Conservation (phyloP, 1,140 invertebrate species). For the Daktulosphaira vitifoliae region DNA sequence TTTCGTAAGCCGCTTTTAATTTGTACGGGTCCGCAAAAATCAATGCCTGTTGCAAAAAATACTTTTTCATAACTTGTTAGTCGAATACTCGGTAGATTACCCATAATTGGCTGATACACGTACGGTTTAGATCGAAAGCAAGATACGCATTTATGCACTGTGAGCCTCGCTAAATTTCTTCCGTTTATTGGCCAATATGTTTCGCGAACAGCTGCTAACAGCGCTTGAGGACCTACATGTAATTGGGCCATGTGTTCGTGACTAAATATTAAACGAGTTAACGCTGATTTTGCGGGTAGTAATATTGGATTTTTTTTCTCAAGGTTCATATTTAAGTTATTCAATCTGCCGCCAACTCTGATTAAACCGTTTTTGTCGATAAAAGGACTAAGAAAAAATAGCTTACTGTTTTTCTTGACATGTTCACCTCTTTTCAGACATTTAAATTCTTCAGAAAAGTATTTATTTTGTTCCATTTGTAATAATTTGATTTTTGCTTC, state of each 20-base stretch:
- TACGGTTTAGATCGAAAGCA: too few relatives aligned
- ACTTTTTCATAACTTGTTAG: too few relatives aligned
- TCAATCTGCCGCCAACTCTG: slow-evolving; percentile 34
- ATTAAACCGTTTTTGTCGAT: slow-evolving; percentile 32
- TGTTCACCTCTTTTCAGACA: too few relatives aligned
- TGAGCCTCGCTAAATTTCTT: too few relatives aligned
- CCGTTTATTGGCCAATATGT: neutral
- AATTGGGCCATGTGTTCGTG: neutral
- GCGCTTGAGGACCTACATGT: neutral
- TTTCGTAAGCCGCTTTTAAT: neutral
- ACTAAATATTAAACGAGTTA: neutral
- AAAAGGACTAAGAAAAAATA: slow-evolving; percentile 16
- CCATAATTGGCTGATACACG: too few relatives aligned
- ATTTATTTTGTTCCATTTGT: too few relatives aligned
- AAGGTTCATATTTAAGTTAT: slow-evolving; percentile 11
- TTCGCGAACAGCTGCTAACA: neutral
- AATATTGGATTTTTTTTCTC: slow-evolving; percentile 35
- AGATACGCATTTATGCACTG: too few relatives aligned
- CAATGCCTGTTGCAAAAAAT: neutral
- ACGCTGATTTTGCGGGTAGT: slow-evolving; percentile 9
- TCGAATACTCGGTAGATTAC: too few relatives aligned
- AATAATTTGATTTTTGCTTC: neutral
- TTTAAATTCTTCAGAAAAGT: too few relatives aligned
- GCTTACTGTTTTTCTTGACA: too few relatives aligned
- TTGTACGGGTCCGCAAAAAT: neutral